Percentiles rank a stretch among this genome's conserved stretches.
Evolutionary conservation across 2,888 invertebrate species (phyloP).

Genomic region (Campopleginae sp.): DNA sequence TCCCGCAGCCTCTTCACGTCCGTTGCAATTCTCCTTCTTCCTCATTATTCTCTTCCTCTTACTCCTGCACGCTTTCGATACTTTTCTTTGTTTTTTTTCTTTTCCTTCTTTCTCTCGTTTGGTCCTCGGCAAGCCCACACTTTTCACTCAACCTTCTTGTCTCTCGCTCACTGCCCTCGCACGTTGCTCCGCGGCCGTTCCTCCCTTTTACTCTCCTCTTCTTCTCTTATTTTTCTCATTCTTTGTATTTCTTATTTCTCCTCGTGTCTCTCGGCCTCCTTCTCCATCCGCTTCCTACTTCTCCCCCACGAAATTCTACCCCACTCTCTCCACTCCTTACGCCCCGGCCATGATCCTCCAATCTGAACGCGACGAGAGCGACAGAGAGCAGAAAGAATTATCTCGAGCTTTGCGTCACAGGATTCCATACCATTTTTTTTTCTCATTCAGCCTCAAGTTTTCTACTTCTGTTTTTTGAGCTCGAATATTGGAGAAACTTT

Average conservation of each 20-base stretch:
- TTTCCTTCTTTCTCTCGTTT: neutral
- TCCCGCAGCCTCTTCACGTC: constrained; percentile 49
- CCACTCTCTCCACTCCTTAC: neutral
- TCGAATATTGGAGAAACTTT: neutral
- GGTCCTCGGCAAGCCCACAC: constrained; percentile 38
- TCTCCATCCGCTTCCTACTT: constrained; percentile 63
- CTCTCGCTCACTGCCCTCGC: constrained; percentile 49
- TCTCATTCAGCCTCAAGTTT: neutral
- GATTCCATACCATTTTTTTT: neutral
- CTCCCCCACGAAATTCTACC: constrained; percentile 52
- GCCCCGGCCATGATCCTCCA: constrained; percentile 44
- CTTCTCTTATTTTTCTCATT: constrained; percentile 43
- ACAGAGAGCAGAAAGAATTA: neutral
- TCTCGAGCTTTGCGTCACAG: neutral
- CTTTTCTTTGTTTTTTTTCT: constrained; percentile 7
- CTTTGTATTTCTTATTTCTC: constrained; percentile 29
- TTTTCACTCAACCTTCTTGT: constrained; percentile 41
- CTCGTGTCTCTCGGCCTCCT: constrained; percentile 38
- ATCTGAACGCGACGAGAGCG: constrained; percentile 21
- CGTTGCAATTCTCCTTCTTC: constrained; percentile 17
- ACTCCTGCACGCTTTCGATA: constrained; percentile 20
- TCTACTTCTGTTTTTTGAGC: neutral
- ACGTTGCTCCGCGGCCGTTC: constrained; percentile 54
- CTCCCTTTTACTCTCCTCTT: constrained; percentile 54
- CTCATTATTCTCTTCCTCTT: constrained; percentile 22